A percentile compares a stretch with the other conserved stretches of the same genome.
phyloP scores from a whole-genome alignment of 1,140 invertebrate genomes.

The Pygmarrhopalites habei region DNA sequence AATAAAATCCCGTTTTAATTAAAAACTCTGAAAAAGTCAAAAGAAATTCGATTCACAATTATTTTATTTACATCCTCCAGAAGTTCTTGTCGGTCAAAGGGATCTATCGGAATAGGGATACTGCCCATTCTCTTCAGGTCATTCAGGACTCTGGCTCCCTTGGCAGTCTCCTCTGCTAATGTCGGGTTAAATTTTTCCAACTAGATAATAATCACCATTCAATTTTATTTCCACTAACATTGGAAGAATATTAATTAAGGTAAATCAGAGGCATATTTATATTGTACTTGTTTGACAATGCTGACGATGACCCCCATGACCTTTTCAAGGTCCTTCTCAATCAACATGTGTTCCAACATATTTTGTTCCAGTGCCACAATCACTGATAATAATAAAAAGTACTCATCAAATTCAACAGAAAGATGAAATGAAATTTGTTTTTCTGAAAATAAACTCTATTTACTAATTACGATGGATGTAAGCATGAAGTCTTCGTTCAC shows the following conservation, averaged over 20 bases:
- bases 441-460: not conserved
- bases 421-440: not conserved
- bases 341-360: conserved; percentile 26
- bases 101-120: not conserved
- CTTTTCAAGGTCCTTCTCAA: conserved; percentile 21
- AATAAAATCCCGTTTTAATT: too few relatives aligned
- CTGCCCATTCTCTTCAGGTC: not conserved
- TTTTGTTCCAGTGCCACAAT: conserved; percentile 35
- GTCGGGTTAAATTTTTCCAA: not conserved
- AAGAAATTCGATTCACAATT: too few relatives aligned
- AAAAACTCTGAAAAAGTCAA: too few relatives aligned
- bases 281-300: conserved; percentile 19
- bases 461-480: conserved; percentile 20
- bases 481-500: conserved; percentile 14
- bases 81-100: not conserved
- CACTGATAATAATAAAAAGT: conserved; percentile 18
- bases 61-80: conserved; percentile 6
- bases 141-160: not conserved
- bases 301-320: conserved; percentile 27
- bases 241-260: not conserved
- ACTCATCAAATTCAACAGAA: too few relatives aligned
- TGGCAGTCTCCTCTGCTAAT: not conserved
- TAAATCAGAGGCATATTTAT: not conserved
- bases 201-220: not conserved
- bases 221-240: not conserved